Evolutionary conservation across 2,888 invertebrate species (phyloP).

Genomic region (Xanthia togata): DNA sequence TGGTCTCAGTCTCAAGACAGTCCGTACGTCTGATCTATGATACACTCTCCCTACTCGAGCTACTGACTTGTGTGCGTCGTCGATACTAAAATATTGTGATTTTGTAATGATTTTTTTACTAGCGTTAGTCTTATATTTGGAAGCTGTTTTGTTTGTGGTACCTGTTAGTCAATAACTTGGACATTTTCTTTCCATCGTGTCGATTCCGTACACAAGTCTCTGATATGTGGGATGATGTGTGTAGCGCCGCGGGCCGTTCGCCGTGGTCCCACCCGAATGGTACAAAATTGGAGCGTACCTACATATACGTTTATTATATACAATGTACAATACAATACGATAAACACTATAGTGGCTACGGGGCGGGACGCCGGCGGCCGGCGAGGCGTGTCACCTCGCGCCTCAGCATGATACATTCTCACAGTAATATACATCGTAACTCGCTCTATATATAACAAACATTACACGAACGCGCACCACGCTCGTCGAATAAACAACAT

Average conservation of each 20-base stretch:
- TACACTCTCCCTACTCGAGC: slow-evolving; percentile 89
- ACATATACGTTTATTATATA: slow-evolving; percentile 88
- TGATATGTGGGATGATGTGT: slow-evolving; percentile 90
- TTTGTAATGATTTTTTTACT: slow-evolving; percentile 18
- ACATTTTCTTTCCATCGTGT: slow-evolving; percentile 64
- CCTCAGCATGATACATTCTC: slow-evolving; percentile 86
- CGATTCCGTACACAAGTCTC: slow-evolving; percentile 85
- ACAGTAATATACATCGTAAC: slow-evolving; percentile 89
- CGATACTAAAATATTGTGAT: slow-evolving; percentile 69
- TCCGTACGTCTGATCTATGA: slow-evolving; percentile 88
- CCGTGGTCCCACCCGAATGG: slow-evolving; percentile 80
- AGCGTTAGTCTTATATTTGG: slow-evolving; percentile 57
- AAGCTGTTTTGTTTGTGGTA: slow-evolving; percentile 51
- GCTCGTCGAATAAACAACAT: slow-evolving; percentile 85
- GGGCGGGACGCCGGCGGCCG: slow-evolving; percentile 82
- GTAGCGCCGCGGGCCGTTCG: slow-evolving; percentile 84
- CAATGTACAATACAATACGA: slow-evolving; percentile 89
- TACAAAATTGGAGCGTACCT: slow-evolving; percentile 87
- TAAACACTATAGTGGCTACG: slow-evolving; percentile 84
- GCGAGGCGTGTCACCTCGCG: slow-evolving; percentile 79
- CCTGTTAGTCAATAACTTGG: slow-evolving; percentile 47
- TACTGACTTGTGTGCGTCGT: slow-evolving; percentile 85
- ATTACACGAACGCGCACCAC: slow-evolving; percentile 85
- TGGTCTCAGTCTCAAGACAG: slow-evolving; percentile 90
- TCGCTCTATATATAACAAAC: slow-evolving; percentile 89